phyloP scores from a whole-genome alignment of 2,888 invertebrate genomes.

The Nycteola revayana region DNA sequence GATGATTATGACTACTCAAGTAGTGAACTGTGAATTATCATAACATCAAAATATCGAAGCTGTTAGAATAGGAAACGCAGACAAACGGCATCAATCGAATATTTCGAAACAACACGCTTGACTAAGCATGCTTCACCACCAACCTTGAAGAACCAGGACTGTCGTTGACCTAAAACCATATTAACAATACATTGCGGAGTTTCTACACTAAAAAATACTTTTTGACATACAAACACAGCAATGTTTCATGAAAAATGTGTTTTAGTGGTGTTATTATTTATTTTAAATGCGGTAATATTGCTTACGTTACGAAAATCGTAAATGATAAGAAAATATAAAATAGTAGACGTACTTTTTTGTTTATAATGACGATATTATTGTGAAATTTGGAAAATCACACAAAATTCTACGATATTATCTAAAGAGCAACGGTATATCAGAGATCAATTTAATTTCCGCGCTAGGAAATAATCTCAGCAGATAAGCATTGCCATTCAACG shows the following conservation, averaged over 20 bases:
- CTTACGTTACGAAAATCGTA: background rate
- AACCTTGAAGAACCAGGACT: constrained; percentile 3
- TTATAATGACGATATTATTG: too few relatives aligned
- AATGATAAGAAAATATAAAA: constrained; percentile 7
- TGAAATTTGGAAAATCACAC: too few relatives aligned
- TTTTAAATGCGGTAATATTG: background rate
- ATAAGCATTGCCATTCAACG: too few relatives aligned
- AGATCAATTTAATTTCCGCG: too few relatives aligned
- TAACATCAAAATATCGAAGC: background rate
- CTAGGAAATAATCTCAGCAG: too few relatives aligned
- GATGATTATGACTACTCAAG: too few relatives aligned
- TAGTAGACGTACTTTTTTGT: too few relatives aligned
- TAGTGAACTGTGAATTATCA: too few relatives aligned
- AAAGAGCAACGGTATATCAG: too few relatives aligned
- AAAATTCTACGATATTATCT: too few relatives aligned
- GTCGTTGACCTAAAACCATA: background rate
- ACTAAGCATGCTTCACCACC: constrained; percentile 8
- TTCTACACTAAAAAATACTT: background rate
- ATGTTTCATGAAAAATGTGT: too few relatives aligned
- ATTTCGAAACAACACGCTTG: constrained; percentile 23
- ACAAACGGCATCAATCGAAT: constrained; percentile 13
- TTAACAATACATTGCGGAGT: constrained; percentile 8
- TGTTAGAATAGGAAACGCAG: constrained; percentile 19
- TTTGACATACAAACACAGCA: background rate
- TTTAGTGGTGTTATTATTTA: background rate